These are phyloP conservation scores for Heterocephalus glaber DNA, from an alignment of 2,113 vertebrate species.

Conservation along the genomic window DNA sequence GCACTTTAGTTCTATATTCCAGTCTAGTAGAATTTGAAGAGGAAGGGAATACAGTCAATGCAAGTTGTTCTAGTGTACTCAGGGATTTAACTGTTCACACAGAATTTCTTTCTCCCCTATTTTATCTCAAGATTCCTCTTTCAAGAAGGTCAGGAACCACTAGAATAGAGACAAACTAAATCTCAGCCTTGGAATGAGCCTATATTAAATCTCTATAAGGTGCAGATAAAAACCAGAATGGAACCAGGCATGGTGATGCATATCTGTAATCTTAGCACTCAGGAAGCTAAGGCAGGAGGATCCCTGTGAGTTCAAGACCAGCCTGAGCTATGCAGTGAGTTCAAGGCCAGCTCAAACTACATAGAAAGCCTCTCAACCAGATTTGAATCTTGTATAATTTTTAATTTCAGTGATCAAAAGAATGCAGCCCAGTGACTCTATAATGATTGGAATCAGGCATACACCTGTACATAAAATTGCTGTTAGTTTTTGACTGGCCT, in stretches of 20 bases:
- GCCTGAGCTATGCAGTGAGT: not conserved
- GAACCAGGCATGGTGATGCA: not conserved
- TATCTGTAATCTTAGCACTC: not conserved
- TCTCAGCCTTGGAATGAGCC: conserved; percentile 29
- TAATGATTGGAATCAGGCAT: conserved; percentile 71
- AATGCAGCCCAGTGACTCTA: conserved; percentile 80
- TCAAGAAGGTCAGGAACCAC: conserved; percentile 6
- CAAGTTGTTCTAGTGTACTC: not conserved
- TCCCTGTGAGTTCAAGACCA: not conserved
- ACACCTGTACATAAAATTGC: conserved; percentile 73
- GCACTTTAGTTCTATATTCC: not conserved
- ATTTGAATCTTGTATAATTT: conserved; percentile 67
- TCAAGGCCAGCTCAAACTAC: not conserved
- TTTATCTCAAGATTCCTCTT: conserved; percentile 23
- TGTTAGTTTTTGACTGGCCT: conserved; percentile 70
- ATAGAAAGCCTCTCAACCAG: conserved; percentile 63
- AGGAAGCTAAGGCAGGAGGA: not conserved
- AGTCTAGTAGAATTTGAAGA: conserved; percentile 1
- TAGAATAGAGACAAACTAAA: conserved; percentile 4
- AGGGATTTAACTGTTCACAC: not conserved
- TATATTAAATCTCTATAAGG: not conserved
- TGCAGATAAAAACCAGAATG: conserved; percentile 14
- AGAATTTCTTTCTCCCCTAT: not conserved
- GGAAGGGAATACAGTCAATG: not conserved
- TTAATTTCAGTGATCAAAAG: conserved; percentile 85